Evolutionary conservation across 30 jellyfish, hydroid and myxozoan species (phyloP).

Genomic region (Turritopsis dohrnii): DNA sequence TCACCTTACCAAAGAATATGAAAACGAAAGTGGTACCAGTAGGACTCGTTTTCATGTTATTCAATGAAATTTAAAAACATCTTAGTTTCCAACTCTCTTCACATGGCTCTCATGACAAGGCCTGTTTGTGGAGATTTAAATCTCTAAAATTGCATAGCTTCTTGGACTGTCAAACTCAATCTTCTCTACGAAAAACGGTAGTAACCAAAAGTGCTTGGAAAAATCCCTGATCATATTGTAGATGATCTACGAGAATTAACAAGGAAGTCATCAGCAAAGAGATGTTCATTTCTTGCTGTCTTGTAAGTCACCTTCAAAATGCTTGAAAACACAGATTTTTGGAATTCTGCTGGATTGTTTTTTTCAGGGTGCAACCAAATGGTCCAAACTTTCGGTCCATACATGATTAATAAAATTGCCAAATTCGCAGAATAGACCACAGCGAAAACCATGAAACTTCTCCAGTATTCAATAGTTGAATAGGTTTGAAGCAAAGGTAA

Average conservation of each 20-base stretch:
- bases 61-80: no score
- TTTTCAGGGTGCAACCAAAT: conserved; percentile 2
- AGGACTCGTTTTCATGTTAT: no score
- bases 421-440: background rate
- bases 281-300: background rate
- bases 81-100: no score
- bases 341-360: background rate
- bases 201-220: background rate
- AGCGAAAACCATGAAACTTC: conserved; percentile 4
- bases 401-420: background rate
- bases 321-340: background rate
- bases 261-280: background rate
- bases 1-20: no score
- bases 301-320: background rate
- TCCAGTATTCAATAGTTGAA: background rate
- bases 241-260: background rate
- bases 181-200: background rate
- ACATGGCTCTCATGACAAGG: no score
- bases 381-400: background rate
- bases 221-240: background rate
- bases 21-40: no score
- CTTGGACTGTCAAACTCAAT: no score
- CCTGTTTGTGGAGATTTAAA: no score
- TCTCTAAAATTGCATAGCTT: no score
- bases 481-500: background rate